Evolutionary conservation across 2,113 vertebrate genomes (phyloP).

Genomic region (Eptesicus fuscus): DNA sequence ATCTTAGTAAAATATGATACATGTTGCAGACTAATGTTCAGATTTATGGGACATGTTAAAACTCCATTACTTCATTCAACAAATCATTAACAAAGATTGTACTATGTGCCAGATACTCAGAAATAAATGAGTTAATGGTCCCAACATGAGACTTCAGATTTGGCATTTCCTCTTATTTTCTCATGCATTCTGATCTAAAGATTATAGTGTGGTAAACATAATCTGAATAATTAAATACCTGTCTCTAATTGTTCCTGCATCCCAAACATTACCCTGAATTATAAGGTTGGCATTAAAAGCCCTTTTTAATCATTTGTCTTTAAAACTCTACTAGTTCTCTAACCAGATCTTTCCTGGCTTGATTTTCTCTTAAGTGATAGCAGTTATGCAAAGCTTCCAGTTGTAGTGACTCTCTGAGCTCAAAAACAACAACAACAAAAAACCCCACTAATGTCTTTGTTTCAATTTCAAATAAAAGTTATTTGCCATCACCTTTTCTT

Average conservation of each 20-base stretch:
- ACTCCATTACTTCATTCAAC: neutral
- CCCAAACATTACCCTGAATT: neutral
- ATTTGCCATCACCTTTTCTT: neutral
- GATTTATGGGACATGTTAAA: neutral
- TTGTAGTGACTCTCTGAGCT: neutral
- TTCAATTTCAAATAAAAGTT: neutral
- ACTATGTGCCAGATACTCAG: neutral
- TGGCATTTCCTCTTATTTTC: neutral
- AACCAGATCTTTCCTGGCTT: neutral
- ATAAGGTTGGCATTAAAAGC: neutral
- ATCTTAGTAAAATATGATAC: neutral
- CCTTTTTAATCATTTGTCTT: neutral
- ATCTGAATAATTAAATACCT: neutral
- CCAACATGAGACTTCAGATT: neutral
- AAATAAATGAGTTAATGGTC: neutral
- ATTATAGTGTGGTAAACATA: neutral
- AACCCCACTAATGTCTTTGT: neutral
- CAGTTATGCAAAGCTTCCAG: neutral
- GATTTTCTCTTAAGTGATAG: neutral
- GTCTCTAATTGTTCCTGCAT: neutral
- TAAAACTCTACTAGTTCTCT: neutral
- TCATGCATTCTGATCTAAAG: neutral
- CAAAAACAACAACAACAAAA: neutral
- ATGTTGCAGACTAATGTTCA: neutral
- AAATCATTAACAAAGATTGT: neutral